phyloP scores from a whole-genome alignment of 2,888 invertebrate species.

The Drosophila cyrtoloma region DNA sequence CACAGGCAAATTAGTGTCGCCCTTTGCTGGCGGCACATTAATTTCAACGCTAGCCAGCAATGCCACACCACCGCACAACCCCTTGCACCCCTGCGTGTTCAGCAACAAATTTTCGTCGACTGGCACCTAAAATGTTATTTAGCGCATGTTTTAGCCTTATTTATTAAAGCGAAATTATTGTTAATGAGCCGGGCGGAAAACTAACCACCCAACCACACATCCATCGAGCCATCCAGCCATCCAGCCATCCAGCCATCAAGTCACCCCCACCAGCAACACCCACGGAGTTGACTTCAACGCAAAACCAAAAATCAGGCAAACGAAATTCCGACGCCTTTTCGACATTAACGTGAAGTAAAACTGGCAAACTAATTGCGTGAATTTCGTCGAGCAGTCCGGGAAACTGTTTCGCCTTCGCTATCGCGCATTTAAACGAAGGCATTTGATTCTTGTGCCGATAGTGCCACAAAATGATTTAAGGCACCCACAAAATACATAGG shows the following conservation, averaged over 20 bases:
- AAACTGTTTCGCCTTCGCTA: constrained; percentile 61
- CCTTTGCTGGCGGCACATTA: constrained; percentile 72
- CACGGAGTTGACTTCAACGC: constrained; percentile 2
- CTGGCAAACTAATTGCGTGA: constrained; percentile 73
- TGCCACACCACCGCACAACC: constrained; percentile 7
- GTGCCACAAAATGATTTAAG: constrained; percentile 77
- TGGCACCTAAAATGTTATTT: constrained; percentile 76
- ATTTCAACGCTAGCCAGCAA: constrained; percentile 64
- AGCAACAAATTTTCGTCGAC: constrained; percentile 59
- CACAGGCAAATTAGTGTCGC: constrained; percentile 81
- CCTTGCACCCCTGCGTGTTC: constrained; percentile 53
- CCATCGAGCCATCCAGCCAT: neutral
- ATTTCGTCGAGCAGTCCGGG: constrained; percentile 57
- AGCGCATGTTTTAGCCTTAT: constrained; percentile 81
- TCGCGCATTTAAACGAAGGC: constrained; percentile 80
- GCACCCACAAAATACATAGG: constrained; percentile 16
- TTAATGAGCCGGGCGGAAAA: constrained; percentile 67
- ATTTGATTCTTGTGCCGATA: constrained; percentile 79
- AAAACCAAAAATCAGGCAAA: constrained; percentile 14
- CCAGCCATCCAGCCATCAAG: neutral
- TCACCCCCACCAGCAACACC: constrained; percentile 8
- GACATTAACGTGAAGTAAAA: constrained; percentile 51
- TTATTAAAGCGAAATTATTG: constrained; percentile 81
- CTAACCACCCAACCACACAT: constrained; percentile 4
- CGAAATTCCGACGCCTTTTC: constrained; percentile 73